phyloP scores from a whole-genome alignment of 2,888 invertebrate genomes.

The Patella ulyssiponensis region DNA sequence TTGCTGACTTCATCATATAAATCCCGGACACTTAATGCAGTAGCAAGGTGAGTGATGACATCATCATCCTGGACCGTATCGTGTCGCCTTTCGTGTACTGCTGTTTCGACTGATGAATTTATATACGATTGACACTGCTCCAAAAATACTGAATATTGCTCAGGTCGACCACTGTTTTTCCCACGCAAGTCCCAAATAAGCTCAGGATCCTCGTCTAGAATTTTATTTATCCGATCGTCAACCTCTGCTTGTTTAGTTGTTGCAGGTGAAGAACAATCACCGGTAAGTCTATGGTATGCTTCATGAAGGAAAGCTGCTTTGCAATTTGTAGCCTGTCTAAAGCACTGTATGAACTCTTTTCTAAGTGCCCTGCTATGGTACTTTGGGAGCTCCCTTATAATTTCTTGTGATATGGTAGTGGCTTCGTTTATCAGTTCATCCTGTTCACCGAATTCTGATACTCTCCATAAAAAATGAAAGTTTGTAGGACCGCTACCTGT shows the following conservation, averaged over 20 bases:
- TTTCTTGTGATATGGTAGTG: background rate
- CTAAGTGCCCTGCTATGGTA: slow-evolving; percentile 22
- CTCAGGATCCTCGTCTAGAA: slow-evolving; percentile 34
- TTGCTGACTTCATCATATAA: slow-evolving; percentile 23
- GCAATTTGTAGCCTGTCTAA: slow-evolving; percentile 17
- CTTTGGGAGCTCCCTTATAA: slow-evolving; percentile 1
- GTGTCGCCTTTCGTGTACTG: slow-evolving; percentile 37
- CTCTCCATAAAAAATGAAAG: background rate
- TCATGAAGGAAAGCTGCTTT: slow-evolving; percentile 17
- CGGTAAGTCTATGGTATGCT: slow-evolving; percentile 16
- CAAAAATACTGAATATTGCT: slow-evolving; percentile 31
- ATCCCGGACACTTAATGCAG: slow-evolving; percentile 34
- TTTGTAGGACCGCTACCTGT: background rate
- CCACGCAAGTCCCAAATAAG: slow-evolving; percentile 29
- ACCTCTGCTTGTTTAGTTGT: slow-evolving; percentile 15
- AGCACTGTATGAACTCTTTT: slow-evolving; percentile 14
- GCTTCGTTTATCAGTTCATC: slow-evolving; percentile 11
- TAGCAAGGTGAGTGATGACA: slow-evolving; percentile 27
- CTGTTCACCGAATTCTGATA: background rate
- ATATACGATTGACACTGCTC: slow-evolving; percentile 27
- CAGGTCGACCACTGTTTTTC: slow-evolving; percentile 30
- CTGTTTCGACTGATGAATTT: slow-evolving; percentile 29
- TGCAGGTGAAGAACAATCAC: slow-evolving; percentile 20
- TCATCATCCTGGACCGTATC: slow-evolving; percentile 19
- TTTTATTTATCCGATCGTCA: slow-evolving; percentile 25